Conservation (phyloP, 2,797 vertebrate species). For the Crenichthys baileyi region DNA sequence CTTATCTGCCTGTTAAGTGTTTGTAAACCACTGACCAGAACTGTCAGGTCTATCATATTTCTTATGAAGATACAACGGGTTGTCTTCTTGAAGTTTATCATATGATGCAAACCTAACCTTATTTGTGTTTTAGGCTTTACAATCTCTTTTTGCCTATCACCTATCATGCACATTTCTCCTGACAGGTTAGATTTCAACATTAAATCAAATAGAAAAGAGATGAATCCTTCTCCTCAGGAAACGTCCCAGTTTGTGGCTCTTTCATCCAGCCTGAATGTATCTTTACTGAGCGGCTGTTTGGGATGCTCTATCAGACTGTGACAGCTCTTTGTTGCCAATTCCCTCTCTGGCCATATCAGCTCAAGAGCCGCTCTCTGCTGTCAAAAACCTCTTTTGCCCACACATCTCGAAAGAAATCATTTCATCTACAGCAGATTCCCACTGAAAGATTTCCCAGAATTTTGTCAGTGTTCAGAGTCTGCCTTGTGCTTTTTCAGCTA, state of each 20-base stretch:
- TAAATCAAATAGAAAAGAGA: constrained; percentile 73
- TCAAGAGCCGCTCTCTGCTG: constrained; percentile 19
- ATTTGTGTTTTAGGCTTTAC: neutral
- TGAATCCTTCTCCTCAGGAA: constrained; percentile 71
- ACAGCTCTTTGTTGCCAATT: constrained; percentile 23
- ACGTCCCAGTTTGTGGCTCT: constrained; percentile 81
- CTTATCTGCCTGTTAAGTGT: neutral
- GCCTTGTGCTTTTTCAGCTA: neutral
- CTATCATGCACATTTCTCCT: constrained; percentile 1
- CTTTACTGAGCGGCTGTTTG: constrained; percentile 14
- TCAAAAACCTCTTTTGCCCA: constrained; percentile 22
- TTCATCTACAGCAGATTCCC: constrained; percentile 7
- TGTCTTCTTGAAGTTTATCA: neutral
- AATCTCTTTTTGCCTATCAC: neutral
- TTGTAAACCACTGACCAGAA: neutral
- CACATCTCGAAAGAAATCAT: constrained; percentile 11
- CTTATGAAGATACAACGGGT: neutral
- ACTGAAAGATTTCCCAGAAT: constrained; percentile 4
- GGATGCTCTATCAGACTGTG: constrained; percentile 5
- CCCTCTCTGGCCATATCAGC: constrained; percentile 1
- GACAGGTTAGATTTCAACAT: constrained; percentile 80
- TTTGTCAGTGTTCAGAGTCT: neutral
- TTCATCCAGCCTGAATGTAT: constrained; percentile 20
- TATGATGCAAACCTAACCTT: neutral
- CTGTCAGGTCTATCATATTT: neutral